These are phyloP conservation scores for Himalopsyche tibetana DNA, from an alignment of 2,888 invertebrate species.

Conservation along the genomic window DNA sequence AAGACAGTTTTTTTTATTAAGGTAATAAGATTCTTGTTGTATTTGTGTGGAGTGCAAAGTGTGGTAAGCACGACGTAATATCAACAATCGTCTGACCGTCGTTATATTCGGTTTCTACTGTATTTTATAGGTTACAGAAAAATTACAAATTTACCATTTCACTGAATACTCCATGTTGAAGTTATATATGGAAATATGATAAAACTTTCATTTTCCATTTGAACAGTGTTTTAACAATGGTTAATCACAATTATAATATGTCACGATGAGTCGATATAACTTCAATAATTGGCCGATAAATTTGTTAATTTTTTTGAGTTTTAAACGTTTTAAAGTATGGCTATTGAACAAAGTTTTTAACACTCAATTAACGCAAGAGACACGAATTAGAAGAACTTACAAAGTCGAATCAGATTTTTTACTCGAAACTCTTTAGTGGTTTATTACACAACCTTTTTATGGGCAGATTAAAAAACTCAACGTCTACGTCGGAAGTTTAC, in stretches of 20 bases:
- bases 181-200: too few relatives aligned
- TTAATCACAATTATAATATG: not conserved
- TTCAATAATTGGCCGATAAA: not conserved
- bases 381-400: not conserved
- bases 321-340: not conserved
- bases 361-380: slow-evolving; percentile 11
- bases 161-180: too few relatives aligned
- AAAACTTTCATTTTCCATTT: too few relatives aligned
- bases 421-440: not conserved
- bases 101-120: too few relatives aligned
- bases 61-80: too few relatives aligned
- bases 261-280: not conserved
- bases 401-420: not conserved
- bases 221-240: too few relatives aligned
- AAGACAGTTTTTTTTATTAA: too few relatives aligned
- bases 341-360: not conserved
- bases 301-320: not conserved
- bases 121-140: too few relatives aligned
- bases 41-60: too few relatives aligned
- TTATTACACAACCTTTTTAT: slow-evolving; percentile 7
- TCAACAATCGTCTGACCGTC: too few relatives aligned
- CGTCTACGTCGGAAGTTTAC: not conserved
- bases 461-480: slow-evolving; percentile 21
- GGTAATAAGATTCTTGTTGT: too few relatives aligned
- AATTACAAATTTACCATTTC: too few relatives aligned